Base-by-base conservation (phyloP, 2,888 invertebrate species). In the Asteroscopus sphinx region DNA sequence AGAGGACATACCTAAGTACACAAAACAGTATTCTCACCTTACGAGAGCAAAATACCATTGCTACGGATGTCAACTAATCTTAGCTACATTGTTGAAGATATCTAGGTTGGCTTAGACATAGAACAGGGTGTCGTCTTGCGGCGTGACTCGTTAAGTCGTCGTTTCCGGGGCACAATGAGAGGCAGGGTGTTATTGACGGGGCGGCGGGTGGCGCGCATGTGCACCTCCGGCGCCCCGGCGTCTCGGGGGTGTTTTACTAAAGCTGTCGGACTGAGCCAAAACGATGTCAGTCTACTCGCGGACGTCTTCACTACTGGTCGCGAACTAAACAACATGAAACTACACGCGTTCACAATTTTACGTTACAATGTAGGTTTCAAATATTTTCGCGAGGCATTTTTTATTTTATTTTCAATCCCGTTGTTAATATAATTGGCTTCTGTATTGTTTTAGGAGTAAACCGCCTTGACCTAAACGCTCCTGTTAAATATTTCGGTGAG, bases 91-190 rank as follows among this genome's bases (percentile, higher is more conserved):
- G 60, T 69, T 58, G 32, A 53, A 54, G 68, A 64, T 76, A 80
- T 80, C 69, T 77, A 72, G 77, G 71, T 77, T 75, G 68, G 59
- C 64, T 77, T 68, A 79, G 78, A 77, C 75, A 72, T 66, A 64
- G 73, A 74, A 73, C 76, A 77, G 86, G 84, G 86, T 87, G 86
- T 87, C 83, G 87, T 89, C 88, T 89, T 89, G 88, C 85, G 90
- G 89, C 86, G 86, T 82, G 87, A 87, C 86, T 92, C 84, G 91
- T 91, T 90, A 90, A 92, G 88, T 89, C 85, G 81, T 86, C 87
- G 88, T 91, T 92, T 93, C 92, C 92, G 92, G 91, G 89, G 82
- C 90, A 88, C 89, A 88, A 85, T 85, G 88, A 87, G 91, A 87
- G 89, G 87, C 81, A 83, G 89, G 92, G 90, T 89, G 91, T 83